A percentile compares a stretch with the other conserved stretches of the same genome.
phyloP scores from a whole-genome alignment of 92 coral and sea anemone species.

The Actinernus sp. region DNA sequence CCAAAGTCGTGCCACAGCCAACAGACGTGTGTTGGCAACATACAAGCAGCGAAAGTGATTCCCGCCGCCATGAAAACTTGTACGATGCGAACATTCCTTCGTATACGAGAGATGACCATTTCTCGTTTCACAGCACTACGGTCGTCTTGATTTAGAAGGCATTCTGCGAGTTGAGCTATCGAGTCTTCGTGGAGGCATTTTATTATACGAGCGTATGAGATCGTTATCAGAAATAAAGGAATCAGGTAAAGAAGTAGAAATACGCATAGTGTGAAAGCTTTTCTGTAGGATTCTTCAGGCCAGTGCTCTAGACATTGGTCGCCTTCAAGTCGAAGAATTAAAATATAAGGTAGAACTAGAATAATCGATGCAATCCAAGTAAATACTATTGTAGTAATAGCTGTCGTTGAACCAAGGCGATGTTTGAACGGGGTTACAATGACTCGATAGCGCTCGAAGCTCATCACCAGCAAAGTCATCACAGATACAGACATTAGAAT shows the following conservation, averaged over 20 bases:
- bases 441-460: conserved; percentile 55
- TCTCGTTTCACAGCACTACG: background rate
- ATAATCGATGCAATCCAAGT: conserved; percentile 40
- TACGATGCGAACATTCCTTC: conserved; percentile 47
- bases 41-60: conserved; percentile 44
- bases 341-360: conserved; percentile 46
- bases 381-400: conserved; percentile 22
- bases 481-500: conserved; percentile 49
- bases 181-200: conserved; percentile 22
- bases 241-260: conserved; percentile 43
- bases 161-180: conserved; percentile 8
- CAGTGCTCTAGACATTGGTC: conserved; percentile 36
- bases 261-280: conserved; percentile 40
- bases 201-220: conserved; percentile 36
- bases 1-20: conserved; percentile 71
- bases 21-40: conserved; percentile 59
- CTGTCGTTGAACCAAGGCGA: conserved; percentile 15
- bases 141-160: background rate
- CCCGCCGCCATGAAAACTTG: conserved; percentile 57
- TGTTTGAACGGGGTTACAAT: conserved; percentile 52
- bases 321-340: conserved; percentile 14
- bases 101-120: conserved; percentile 15
- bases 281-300: conserved; percentile 36
- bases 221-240: conserved; percentile 36
- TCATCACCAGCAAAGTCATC: conserved; percentile 58